Conservation (phyloP, 2,888 invertebrate species). For the Eurytoma californica region DNA sequence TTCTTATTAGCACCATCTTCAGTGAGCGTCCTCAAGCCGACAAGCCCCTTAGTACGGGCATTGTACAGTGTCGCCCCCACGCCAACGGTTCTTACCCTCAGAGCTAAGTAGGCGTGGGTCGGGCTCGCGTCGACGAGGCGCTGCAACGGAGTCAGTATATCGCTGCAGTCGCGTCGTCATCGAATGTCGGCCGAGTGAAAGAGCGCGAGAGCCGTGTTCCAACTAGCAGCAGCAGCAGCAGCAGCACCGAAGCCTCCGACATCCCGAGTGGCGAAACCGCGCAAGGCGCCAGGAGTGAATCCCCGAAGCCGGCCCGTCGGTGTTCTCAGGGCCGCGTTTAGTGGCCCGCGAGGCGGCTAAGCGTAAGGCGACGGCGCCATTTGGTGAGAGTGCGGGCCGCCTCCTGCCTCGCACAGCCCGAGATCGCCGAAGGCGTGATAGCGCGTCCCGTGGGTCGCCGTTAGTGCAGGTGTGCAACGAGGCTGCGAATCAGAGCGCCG, state of each 20-base stretch:
- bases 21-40: constrained; percentile 31
- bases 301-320: background rate
- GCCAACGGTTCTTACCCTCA: constrained; percentile 16
- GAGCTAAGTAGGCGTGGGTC: constrained; percentile 37
- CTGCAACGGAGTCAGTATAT: constrained; percentile 6
- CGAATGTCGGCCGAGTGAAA: background rate
- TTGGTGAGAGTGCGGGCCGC: background rate
- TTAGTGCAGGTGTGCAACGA: no score
- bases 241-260: background rate
- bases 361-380: constrained; percentile 38
- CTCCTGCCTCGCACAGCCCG: background rate
- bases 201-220: background rate
- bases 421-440: background rate
- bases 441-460: background rate
- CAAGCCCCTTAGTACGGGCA: background rate
- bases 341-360: background rate
- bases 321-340: background rate
- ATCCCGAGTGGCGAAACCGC: background rate
- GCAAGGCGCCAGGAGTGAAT: background rate
- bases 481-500: background rate
- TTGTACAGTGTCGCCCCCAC: background rate
- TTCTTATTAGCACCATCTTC: constrained; percentile 20
- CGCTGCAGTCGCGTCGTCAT: constrained; percentile 27
- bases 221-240: background rate
- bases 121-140: constrained; percentile 17